phyloP scores from a whole-genome alignment of 64 coral and sea anemone genomes.

The Pocillopora verrucosa region DNA sequence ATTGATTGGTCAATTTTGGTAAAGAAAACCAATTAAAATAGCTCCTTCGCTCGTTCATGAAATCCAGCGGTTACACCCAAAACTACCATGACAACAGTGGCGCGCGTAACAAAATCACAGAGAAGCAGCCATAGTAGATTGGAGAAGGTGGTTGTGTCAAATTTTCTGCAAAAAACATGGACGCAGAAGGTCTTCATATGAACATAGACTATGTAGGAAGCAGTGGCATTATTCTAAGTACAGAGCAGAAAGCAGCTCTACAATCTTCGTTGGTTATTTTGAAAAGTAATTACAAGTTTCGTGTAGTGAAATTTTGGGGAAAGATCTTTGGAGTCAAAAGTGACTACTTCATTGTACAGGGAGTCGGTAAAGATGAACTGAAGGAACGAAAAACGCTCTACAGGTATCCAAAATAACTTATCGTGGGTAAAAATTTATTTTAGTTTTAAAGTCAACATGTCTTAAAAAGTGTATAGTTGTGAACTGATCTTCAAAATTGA shows the following conservation, averaged over 20 bases:
- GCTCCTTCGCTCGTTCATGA: not conserved
- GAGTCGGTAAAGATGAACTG: conserved; percentile 90
- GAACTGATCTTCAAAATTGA: too few relatives aligned
- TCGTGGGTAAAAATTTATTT: not conserved
- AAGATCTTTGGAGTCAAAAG: conserved; percentile 98
- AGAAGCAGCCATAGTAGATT: not conserved
- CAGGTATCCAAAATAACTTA: conserved; percentile 57
- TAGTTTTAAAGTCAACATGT: too few relatives aligned
- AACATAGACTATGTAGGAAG: conserved; percentile 96
- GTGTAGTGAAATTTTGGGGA: conserved; percentile 91
- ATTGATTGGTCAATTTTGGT: not conserved
- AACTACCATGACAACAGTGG: conserved; percentile 55
- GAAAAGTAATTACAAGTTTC: conserved; percentile 97
- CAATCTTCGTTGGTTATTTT: conserved; percentile 96
- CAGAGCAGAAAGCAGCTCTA: conserved; percentile 97
- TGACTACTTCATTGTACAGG: conserved; percentile 94
- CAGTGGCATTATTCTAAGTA: conserved; percentile 94
- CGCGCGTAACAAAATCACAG: conserved; percentile 22
- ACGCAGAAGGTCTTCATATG: conserved; percentile 96
- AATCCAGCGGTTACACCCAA: conserved; percentile 38
- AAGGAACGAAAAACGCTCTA: conserved; percentile 93
- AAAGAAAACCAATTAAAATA: not conserved
- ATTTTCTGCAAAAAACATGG: conserved; percentile 67
- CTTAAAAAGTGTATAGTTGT: too few relatives aligned
- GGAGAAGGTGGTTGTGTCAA: not conserved